Percentiles rank a stretch among this genome's conserved stretches.
Conservation (phyloP, 1,140 invertebrate species). For the Luehdorfia chinensis region DNA sequence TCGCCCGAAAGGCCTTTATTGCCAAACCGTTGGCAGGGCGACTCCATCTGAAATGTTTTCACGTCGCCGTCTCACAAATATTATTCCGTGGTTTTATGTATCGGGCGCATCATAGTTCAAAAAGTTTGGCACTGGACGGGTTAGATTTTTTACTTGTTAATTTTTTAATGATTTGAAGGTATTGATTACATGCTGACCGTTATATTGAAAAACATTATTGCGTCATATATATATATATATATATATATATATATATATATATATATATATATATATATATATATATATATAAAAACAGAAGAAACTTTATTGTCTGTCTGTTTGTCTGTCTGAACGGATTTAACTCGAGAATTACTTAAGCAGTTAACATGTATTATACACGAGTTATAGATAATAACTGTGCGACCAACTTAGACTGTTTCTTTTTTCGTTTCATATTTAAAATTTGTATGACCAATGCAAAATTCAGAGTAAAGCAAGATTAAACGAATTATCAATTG, state of each 20-base stretch:
- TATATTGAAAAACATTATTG: slow-evolving; percentile 12
- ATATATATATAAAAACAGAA: background rate
- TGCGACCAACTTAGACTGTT: too few species aligned
- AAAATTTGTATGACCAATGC: too few species aligned
- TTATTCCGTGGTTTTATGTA: slow-evolving; percentile 70
- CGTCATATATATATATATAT: background rate
- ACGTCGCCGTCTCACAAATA: slow-evolving; percentile 53
- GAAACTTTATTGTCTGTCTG: background rate
- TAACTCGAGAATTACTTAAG: too few species aligned
- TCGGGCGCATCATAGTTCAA: slow-evolving; percentile 70
- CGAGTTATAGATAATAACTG: too few species aligned
- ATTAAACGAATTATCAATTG: too few species aligned
- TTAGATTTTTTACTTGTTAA: too few species aligned
- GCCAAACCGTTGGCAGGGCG: slow-evolving; percentile 46
- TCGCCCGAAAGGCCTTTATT: slow-evolving; percentile 74
- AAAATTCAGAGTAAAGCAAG: too few species aligned
- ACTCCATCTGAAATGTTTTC: background rate
- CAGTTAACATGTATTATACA: too few species aligned
- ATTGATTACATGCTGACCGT: too few species aligned
- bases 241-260: background rate
- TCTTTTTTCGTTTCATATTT: too few species aligned
- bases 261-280: background rate
- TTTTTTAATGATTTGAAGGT: too few species aligned
- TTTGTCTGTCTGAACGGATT: too few species aligned
- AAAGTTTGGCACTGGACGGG: slow-evolving; percentile 61